Evolutionary conservation across 2,113 vertebrate species (phyloP).

Genomic region (Dipodomys spectabilis): DNA sequence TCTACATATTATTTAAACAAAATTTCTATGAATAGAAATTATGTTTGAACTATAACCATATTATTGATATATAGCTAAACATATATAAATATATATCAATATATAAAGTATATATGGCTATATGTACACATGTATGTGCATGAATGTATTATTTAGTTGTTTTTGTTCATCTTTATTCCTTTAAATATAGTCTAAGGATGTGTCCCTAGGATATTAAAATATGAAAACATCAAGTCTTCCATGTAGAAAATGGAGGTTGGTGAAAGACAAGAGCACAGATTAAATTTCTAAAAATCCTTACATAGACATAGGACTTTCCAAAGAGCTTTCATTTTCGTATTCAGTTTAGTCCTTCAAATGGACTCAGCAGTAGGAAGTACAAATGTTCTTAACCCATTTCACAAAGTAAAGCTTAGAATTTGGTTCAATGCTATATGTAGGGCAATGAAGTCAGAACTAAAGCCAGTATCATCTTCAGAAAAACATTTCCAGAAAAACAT

Average conservation of each 20-base stretch:
- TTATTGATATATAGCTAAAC: background rate
- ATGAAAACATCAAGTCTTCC: background rate
- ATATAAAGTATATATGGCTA: background rate
- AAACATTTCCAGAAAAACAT: constrained; percentile 22
- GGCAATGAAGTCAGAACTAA: background rate
- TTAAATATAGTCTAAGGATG: constrained; percentile 15
- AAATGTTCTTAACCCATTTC: background rate
- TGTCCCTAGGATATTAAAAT: constrained; percentile 22
- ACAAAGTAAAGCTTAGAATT: background rate
- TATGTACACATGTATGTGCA: background rate
- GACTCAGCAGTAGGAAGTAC: background rate
- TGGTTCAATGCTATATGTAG: background rate
- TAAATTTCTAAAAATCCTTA: background rate
- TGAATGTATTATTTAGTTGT: too few relatives aligned
- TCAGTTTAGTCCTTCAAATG: background rate
- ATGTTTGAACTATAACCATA: constrained; percentile 20
- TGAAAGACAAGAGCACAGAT: background rate
- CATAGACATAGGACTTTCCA: background rate
- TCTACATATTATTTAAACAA: background rate
- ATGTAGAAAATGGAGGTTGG: background rate
- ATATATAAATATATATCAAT: background rate
- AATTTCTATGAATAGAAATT: background rate
- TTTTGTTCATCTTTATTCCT: constrained; percentile 4
- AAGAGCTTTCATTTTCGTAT: background rate
- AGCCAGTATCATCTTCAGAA: background rate